phyloP scores from a whole-genome alignment of 2,797 vertebrate genomes.

The Acomys russatus region DNA sequence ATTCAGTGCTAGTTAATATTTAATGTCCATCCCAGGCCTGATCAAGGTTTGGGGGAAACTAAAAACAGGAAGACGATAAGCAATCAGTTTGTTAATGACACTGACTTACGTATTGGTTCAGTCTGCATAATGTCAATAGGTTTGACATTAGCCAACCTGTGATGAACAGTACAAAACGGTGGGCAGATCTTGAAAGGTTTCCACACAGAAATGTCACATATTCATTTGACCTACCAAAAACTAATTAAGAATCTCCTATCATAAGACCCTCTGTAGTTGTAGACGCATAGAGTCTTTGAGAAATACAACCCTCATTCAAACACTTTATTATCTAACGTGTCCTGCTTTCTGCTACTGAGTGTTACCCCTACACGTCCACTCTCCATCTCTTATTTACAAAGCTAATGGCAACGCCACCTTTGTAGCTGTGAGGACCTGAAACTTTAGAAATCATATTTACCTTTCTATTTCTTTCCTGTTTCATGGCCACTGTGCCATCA shows the following conservation, averaged over 20 bases:
- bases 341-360: neutral
- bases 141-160: slow-evolving; percentile 42
- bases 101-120: neutral
- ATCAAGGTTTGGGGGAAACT: slow-evolving; percentile 31
- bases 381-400: slow-evolving; percentile 1
- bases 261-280: neutral
- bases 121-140: neutral
- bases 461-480: neutral
- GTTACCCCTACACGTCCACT: neutral
- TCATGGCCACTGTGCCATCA: neutral
- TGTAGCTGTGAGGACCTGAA: slow-evolving; percentile 4
- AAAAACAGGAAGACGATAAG: slow-evolving; percentile 47
- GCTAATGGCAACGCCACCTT: neutral
- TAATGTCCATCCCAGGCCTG: slow-evolving; percentile 11
- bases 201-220: slow-evolving; percentile 48
- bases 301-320: slow-evolving; percentile 33
- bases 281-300: slow-evolving; percentile 37
- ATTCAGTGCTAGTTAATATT: slow-evolving; percentile 57
- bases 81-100: slow-evolving; percentile 4
- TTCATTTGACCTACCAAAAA: slow-evolving; percentile 34
- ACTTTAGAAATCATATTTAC: neutral
- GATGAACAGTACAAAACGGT: slow-evolving; percentile 29
- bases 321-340: slow-evolving; percentile 4
- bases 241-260: slow-evolving; percentile 37
- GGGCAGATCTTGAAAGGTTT: slow-evolving; percentile 48